Conservation (phyloP, 92 coral and sea anemone genomes). For the Pocillopora meandrina region DNA sequence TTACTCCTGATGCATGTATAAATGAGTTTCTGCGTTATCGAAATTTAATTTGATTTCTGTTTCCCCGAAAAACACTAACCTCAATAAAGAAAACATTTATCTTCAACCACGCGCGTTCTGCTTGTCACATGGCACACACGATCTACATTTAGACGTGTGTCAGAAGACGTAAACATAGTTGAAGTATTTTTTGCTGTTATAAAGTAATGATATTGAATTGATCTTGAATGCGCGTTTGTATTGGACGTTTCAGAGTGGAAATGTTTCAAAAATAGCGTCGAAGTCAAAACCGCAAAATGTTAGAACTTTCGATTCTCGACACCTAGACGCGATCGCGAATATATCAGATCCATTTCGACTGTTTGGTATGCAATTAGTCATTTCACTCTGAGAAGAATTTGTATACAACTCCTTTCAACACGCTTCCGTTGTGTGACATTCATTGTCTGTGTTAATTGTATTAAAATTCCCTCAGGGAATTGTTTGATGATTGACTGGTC, state of each 20-base stretch:
- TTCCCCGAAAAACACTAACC: background rate
- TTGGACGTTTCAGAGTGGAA: slow-evolving; percentile 4
- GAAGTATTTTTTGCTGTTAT: background rate
- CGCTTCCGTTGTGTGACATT: slow-evolving; percentile 50
- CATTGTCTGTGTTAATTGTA: slow-evolving; percentile 57
- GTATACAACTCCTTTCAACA: slow-evolving; percentile 39
- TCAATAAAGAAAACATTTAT: slow-evolving; percentile 1
- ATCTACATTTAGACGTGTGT: background rate
- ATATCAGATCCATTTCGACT: slow-evolving; percentile 17
- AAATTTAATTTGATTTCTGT: slow-evolving; percentile 11
- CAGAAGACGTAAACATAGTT: slow-evolving; percentile 11
- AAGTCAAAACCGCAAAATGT: background rate
- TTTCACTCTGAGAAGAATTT: slow-evolving; percentile 32
- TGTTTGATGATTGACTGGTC: slow-evolving; percentile 56
- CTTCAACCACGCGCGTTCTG: background rate
- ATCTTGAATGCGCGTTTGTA: background rate
- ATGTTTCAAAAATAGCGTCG: background rate
- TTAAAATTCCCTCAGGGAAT: slow-evolving; percentile 67
- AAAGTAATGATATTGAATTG: slow-evolving; percentile 9
- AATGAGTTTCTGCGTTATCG: background rate
- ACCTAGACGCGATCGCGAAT: slow-evolving; percentile 9
- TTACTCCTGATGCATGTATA: background rate
- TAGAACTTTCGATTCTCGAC: background rate
- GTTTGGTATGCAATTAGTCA: slow-evolving; percentile 25
- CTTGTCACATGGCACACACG: background rate